Percentiles rank a stretch among this genome's conserved stretches.
phyloP scores from a whole-genome alignment of 1,140 invertebrate species.

The Caenorhabditis tropicalis region DNA sequence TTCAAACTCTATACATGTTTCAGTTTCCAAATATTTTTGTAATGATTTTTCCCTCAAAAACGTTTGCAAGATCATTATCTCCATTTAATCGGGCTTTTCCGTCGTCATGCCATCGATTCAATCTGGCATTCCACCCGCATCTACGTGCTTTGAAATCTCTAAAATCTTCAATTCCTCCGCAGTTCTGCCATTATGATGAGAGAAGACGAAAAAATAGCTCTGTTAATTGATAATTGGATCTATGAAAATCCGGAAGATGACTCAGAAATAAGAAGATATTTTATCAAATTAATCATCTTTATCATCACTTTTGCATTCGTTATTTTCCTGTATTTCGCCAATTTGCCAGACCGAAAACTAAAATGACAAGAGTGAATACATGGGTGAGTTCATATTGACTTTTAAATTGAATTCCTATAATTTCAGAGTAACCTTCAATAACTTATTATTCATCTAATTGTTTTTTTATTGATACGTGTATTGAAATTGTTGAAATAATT shows the following conservation, averaged over 20 bases:
- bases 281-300: background rate
- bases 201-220: conserved; percentile 12
- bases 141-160: background rate
- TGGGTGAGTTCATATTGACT: background rate
- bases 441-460: too few relatives aligned
- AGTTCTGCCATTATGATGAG: background rate
- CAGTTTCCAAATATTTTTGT: background rate
- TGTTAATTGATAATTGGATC: conserved; percentile 11
- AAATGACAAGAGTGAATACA: background rate
- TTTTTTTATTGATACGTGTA: too few relatives aligned
- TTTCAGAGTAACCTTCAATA: background rate
- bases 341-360: background rate
- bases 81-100: background rate
- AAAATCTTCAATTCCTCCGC: background rate
- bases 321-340: background rate
- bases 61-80: background rate
- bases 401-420: background rate
- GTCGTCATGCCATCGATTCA: background rate
- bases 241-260: background rate
- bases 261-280: background rate
- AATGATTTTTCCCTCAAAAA: background rate
- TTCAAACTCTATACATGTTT: background rate
- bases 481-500: too few relatives aligned
- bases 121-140: background rate
- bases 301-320: background rate